Evolutionary conservation across 2,888 invertebrate genomes (phyloP), one percentile per base, ranked within the genome.

Genomic region (Thecophora atra): DNA sequence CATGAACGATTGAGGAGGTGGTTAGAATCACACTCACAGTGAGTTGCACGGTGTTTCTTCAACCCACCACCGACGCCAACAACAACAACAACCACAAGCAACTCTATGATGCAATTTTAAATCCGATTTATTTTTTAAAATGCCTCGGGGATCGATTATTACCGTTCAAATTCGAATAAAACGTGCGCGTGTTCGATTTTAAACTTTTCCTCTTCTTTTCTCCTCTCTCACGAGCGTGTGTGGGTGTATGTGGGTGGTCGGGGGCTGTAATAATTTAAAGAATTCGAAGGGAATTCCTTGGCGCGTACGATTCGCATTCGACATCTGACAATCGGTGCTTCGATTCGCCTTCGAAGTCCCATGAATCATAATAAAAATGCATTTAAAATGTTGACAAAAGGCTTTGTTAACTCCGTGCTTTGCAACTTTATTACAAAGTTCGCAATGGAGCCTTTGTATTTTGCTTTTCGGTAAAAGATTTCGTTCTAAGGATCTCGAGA

Each of bases 131-230:
- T 85, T 84, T 83, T 84, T 84, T 83, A 85, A 85, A 85, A 85
- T 85, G 85, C 85, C 85, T 85, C 85, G 81, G 85, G 85, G 85
- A 85, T 85, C 85, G 85, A 85, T 85, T 85, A 85, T 85, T 85
- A 82, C 85, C 84, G 84, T 84, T 85, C 85, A 85, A 85, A 85
- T 81, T 85, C 84, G 83, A 82, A 85, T 85, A 84, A 85, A 85
- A 85, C 85, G 84, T 85, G 85, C 85, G 82, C 83, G 79, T 78
- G 79, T 77, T 76, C 82, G 80, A 81, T 81, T 83, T 83, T 79
- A 81, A 83, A 81, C 76, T 79, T 76, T 73, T 70, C 67, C 28
- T 65, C 66, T n/a, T n/a, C n/a, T 70, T 30, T 63, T 56, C 52
- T 26, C 66, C 30, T 68, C 54, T 21, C 62, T 72, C 37, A 28